phyloP scores from a whole-genome alignment of 1,140 invertebrate species.

The Latrodectus geometricus region DNA sequence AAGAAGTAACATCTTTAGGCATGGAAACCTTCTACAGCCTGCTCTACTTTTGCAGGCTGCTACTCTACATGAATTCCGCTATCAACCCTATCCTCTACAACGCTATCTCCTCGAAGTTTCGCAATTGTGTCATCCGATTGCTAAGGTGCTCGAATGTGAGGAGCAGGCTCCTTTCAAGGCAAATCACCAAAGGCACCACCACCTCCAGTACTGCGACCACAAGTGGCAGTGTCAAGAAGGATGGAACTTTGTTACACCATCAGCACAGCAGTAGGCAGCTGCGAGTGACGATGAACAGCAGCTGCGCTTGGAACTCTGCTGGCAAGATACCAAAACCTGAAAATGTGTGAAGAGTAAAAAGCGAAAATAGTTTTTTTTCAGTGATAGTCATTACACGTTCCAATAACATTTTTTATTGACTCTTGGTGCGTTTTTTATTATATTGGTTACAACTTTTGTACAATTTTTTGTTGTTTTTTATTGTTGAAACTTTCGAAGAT shows the following conservation, averaged over 20 bases:
- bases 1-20: slow-evolving; percentile 77
- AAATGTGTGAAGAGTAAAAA: slow-evolving; percentile 17
- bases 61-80: slow-evolving; percentile 89
- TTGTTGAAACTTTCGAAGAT: too few relatives aligned
- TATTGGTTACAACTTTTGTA: too few relatives aligned
- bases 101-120: slow-evolving; percentile 91
- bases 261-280: slow-evolving; percentile 20
- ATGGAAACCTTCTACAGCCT: slow-evolving; percentile 85
- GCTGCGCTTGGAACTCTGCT: neutral
- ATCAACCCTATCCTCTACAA: slow-evolving; percentile 89
- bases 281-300: slow-evolving; percentile 25
- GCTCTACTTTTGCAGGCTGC: slow-evolving; percentile 85
- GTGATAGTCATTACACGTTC: neutral
- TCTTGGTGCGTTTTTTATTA: too few relatives aligned
- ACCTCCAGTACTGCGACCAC: slow-evolving; percentile 47
- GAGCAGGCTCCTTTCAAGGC: neutral
- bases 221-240: slow-evolving; percentile 36
- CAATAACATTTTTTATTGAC: neutral
- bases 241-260: neutral
- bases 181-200: slow-evolving; percentile 49
- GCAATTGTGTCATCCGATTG: slow-evolving; percentile 77
- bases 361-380: neutral
- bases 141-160: slow-evolving; percentile 52
- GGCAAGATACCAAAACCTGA: slow-evolving; percentile 15
- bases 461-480: too few relatives aligned